Base-by-base conservation (phyloP, 2,888 invertebrate species). In the Encarsia formosa region DNA sequence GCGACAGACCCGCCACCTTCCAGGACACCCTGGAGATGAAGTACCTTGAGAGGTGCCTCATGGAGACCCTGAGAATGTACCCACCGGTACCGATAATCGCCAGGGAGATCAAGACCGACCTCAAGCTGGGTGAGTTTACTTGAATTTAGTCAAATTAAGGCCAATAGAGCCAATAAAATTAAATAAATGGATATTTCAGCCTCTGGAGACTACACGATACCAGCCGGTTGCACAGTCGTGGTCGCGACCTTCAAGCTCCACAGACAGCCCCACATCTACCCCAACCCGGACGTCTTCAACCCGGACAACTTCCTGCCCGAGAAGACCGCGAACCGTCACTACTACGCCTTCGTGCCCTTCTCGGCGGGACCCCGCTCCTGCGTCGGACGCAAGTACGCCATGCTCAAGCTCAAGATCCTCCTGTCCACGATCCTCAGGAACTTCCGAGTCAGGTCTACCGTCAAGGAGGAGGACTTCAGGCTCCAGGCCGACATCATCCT, bases 301-400 rank as follows among this genome's bases (percentile, higher is more conserved):
- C 88, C 88, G 0, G 88, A 88, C 65, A 87, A 88, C 68, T 88
- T 88, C 79, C 71, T 88, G 26, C 87, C 88, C 0, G 88, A 88
- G 66, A 83, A 82, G 49, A 84, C 84, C 19, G 82, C 83, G 24
- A 84, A 84, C 59, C 79, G 88, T 44, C 88, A 89, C 63, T 88
- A 87, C 67, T 89, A 89, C 69, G 83, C 87, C 55, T 88, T 83
- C 65, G 84, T 89, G 47, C 88, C 88, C 0, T 89, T 89, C 77
- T 87, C 87, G 54, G 88, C 88, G 40, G 88, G 88, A 22, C 88
- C 88, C 1, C 80, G 88, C 57, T 87, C 87, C 62, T 88, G 88
- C 69, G 88, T 88, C 19, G 88, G 87, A 42, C 84, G 87, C 34
- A 88, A 88, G 75, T 88, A 88, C 70, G 88, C 88, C n/a, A 81